Evolutionary conservation across 2,113 vertebrate genomes (phyloP).

Genomic region (Atlantisia rogersi): DNA sequence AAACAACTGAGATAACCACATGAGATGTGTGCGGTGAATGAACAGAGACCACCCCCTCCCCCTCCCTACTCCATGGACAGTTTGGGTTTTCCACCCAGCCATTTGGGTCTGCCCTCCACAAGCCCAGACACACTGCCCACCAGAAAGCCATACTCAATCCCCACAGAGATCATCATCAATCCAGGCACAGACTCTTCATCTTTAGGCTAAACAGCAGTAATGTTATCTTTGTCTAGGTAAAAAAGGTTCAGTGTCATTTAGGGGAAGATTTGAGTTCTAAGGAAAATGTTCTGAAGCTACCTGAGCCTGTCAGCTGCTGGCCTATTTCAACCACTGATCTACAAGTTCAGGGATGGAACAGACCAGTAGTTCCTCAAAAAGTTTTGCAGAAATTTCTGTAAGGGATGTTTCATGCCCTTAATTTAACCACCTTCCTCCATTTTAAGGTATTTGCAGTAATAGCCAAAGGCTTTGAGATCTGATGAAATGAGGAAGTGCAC

Average conservation of each 20-base stretch:
- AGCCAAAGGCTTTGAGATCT: not conserved
- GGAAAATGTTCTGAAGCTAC: not conserved
- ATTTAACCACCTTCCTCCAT: not conserved
- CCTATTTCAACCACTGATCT: not conserved
- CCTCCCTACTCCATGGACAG: not conserved
- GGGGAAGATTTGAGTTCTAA: not conserved
- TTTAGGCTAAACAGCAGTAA: not conserved
- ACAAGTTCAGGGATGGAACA: accelerated
- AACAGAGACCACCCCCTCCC: not conserved
- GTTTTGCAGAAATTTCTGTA: not conserved
- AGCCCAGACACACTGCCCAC: not conserved
- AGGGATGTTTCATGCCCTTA: not conserved
- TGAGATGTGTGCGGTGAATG: not conserved
- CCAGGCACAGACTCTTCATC: not conserved
- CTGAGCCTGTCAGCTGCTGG: not conserved
- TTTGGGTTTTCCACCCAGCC: not conserved
- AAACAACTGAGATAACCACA: not conserved
- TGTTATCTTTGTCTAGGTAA: not conserved
- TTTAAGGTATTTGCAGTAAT: not conserved
- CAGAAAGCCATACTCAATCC: not conserved
- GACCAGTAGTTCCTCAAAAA: not conserved
- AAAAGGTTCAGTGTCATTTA: not conserved
- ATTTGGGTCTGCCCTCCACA: not conserved
- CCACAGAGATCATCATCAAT: not conserved
- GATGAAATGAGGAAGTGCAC: not conserved